A percentile compares a stretch with the other conserved stretches of the same genome.
Evolutionary conservation across 1,140 invertebrate species (phyloP).

Genomic region (Matsumurasca onukii): DNA sequence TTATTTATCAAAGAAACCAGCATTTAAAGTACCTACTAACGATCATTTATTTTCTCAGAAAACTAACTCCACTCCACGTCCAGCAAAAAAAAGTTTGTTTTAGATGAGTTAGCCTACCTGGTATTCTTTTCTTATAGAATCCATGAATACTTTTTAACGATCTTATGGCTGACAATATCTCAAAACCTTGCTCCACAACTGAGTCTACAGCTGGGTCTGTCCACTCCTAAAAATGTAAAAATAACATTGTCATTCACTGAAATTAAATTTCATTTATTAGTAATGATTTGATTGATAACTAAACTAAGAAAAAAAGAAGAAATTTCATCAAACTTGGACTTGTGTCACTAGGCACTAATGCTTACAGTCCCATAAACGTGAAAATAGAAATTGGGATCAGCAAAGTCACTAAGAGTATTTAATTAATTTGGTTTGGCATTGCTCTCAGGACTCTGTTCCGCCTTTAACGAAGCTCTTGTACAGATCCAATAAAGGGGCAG

Average conservation of each 20-base stretch:
- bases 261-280: not conserved
- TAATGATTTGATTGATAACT: not conserved
- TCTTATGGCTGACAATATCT: not conserved
- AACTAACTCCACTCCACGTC: too few relatives aligned
- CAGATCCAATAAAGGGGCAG: not conserved
- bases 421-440: not conserved
- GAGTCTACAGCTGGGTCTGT: not conserved
- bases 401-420: not conserved
- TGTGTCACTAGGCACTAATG: not conserved
- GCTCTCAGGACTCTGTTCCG: not conserved
- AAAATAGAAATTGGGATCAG: not conserved
- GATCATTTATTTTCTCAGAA: not conserved
- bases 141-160: not conserved
- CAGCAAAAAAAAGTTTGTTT: too few relatives aligned
- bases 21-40: not conserved
- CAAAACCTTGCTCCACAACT: not conserved
- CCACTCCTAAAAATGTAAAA: conserved; percentile 4
- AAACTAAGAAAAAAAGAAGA: not conserved
- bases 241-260: not conserved
- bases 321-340: not conserved
- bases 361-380: not conserved
- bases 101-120: conserved; percentile 16
- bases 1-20: not conserved
- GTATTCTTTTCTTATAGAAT: conserved; percentile 7
- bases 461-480: not conserved